Evolutionary conservation across 2,113 vertebrate species (phyloP).

Genomic region (Stictonetta naevosa): DNA sequence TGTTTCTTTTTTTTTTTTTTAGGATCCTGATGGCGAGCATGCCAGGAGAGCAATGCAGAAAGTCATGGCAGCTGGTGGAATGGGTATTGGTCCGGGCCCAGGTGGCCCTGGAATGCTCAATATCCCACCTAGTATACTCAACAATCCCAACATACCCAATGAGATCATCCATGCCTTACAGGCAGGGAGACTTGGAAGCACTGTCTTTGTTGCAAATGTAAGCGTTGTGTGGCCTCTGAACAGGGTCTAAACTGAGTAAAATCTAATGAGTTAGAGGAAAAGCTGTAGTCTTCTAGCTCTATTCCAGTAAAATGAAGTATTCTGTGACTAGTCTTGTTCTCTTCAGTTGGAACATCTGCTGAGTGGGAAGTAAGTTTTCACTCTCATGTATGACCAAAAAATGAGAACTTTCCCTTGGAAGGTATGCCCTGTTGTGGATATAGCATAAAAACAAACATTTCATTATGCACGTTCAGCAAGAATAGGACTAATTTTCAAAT

Average conservation of each 20-base stretch:
- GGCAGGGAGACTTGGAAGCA: slow-evolving; percentile 94
- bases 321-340: not conserved
- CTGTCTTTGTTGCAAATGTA: slow-evolving; percentile 96
- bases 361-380: not conserved
- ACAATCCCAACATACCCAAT: slow-evolving; percentile 97
- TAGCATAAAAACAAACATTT: not conserved
- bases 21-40: slow-evolving; percentile 95
- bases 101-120: slow-evolving; percentile 89
- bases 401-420: not conserved
- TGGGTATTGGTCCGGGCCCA: slow-evolving; percentile 85
- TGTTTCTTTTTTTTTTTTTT: not conserved
- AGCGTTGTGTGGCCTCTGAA: slow-evolving; percentile 38
- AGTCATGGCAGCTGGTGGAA: slow-evolving; percentile 80
- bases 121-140: slow-evolving; percentile 94
- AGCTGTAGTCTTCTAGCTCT: not conserved
- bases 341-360: not conserved
- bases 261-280: not conserved
- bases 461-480: too few relatives aligned
- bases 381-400: not conserved
- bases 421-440: too few relatives aligned
- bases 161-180: slow-evolving; percentile 97
- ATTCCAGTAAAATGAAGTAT: not conserved
- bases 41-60: slow-evolving; percentile 93
- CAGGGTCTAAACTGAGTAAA: not conserved
- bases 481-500: not conserved